Evolutionary conservation across 2,113 vertebrate species (phyloP).

Genomic region (Dipodomys spectabilis): DNA sequence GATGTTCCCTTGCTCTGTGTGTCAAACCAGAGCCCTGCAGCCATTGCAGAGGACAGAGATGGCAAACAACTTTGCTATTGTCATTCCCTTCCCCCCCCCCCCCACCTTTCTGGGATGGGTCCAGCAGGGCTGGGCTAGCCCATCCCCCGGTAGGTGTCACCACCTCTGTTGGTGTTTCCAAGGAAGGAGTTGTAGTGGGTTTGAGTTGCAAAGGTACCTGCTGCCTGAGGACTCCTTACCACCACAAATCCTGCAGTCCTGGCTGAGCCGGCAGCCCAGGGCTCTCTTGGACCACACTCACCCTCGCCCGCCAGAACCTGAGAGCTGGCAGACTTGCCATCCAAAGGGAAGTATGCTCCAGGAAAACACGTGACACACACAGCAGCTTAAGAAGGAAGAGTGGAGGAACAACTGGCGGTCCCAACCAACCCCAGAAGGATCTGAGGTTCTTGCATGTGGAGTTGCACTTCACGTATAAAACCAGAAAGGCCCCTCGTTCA

Average conservation of each 20-base stretch:
- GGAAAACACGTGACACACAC: conserved; percentile 56
- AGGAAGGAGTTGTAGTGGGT: conserved; percentile 88
- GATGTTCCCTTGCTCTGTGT: conserved; percentile 80
- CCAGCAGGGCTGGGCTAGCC: conserved; percentile 87
- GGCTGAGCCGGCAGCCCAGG: conserved; percentile 79
- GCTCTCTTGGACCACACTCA: conserved; percentile 82
- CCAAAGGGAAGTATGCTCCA: conserved; percentile 57
- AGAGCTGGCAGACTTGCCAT: conserved; percentile 72
- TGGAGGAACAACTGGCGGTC: conserved; percentile 10
- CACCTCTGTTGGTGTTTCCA: conserved; percentile 48
- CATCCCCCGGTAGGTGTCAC: too few relatives aligned
- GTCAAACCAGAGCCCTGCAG: conserved; percentile 88
- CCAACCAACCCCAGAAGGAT: neutral
- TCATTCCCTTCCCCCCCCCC: conserved; percentile 87
- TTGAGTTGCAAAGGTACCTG: conserved; percentile 96
- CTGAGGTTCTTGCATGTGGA: neutral
- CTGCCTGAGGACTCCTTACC: conserved; percentile 92
- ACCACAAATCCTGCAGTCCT: conserved; percentile 91
- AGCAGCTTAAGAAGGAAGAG: conserved; percentile 24
- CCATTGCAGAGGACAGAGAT: conserved; percentile 84
- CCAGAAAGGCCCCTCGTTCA: neutral
- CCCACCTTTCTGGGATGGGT: conserved; percentile 91
- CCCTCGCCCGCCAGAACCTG: conserved; percentile 84
- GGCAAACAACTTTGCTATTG: conserved; percentile 92
- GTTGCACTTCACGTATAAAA: neutral